These are phyloP conservation scores for Nemopilema nomurai DNA, from an alignment of 30 jellyfish, hydroid and myxozoan species.

Conservation along the genomic window DNA sequence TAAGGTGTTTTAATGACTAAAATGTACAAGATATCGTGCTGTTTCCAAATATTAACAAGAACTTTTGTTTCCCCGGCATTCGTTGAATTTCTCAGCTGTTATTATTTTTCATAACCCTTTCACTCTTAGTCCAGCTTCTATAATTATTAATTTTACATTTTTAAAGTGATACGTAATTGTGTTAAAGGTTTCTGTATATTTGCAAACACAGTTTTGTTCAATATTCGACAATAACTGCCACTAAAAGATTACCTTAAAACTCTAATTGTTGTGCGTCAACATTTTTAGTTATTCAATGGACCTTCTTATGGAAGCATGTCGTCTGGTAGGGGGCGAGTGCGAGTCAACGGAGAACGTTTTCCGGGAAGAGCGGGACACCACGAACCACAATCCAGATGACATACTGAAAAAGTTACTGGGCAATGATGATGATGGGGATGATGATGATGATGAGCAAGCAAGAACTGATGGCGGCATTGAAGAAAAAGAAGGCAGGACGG, in stretches of 20 bases:
- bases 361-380: not conserved
- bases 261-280: not conserved
- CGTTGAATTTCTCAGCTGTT: too few species aligned
- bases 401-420: not conserved
- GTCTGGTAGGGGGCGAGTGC: not conserved
- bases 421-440: constrained; percentile 4
- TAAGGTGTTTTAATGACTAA: too few species aligned
- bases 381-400: not conserved
- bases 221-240: too few species aligned
- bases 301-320: constrained; percentile 4
- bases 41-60: too few species aligned
- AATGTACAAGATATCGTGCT: too few species aligned
- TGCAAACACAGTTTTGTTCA: too few species aligned
- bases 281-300: constrained; percentile 1
- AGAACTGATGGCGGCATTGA: not conserved
- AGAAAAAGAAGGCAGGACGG: not conserved
- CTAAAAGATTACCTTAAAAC: too few species aligned
- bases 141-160: too few species aligned
- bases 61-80: too few species aligned
- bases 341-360: not conserved
- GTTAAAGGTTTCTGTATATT: not conserved
- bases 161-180: not conserved
- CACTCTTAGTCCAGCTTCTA: too few species aligned
- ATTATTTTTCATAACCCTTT: too few species aligned
- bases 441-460: not conserved